Evolutionary conservation across 2,797 vertebrate species (phyloP).

Genomic region (Gallinago stenura): DNA sequence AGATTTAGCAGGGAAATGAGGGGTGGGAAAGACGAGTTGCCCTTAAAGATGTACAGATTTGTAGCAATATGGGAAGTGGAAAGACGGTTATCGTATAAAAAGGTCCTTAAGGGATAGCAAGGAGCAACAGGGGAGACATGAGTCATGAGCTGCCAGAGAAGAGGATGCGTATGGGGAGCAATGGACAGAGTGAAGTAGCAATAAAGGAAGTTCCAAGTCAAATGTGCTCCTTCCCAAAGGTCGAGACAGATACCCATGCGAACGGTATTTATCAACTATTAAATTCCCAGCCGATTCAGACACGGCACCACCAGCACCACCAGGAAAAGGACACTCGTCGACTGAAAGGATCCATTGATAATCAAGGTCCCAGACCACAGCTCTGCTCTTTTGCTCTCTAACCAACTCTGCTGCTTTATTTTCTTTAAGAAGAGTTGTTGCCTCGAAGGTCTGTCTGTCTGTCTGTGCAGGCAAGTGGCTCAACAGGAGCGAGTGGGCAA

Average conservation of each 20-base stretch:
- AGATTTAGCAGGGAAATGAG: conserved; percentile 39
- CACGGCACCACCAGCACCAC: background rate
- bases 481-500: rapidly evolving
- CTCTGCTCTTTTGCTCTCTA: background rate
- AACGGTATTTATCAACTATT: background rate
- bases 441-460: background rate
- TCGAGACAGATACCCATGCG: background rate
- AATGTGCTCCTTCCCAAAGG: conserved; percentile 10
- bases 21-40: conserved; percentile 31
- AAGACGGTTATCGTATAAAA: conserved; percentile 35
- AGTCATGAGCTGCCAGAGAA: conserved; percentile 66
- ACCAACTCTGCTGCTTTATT: background rate
- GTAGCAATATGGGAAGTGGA: conserved; percentile 31
- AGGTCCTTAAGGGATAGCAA: conserved; percentile 16
- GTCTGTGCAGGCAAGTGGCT: background rate
- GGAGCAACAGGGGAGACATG: conserved; percentile 39
- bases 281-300: conserved; percentile 13
- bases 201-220: conserved; percentile 65
- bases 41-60: conserved; percentile 59
- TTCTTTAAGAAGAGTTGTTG: background rate
- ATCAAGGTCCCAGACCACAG: background rate
- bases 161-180: conserved; percentile 8
- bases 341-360: background rate
- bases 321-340: rapidly evolving
- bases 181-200: conserved; percentile 38